phyloP scores from a whole-genome alignment of 1,140 invertebrate genomes.

The Sinella curviseta region DNA sequence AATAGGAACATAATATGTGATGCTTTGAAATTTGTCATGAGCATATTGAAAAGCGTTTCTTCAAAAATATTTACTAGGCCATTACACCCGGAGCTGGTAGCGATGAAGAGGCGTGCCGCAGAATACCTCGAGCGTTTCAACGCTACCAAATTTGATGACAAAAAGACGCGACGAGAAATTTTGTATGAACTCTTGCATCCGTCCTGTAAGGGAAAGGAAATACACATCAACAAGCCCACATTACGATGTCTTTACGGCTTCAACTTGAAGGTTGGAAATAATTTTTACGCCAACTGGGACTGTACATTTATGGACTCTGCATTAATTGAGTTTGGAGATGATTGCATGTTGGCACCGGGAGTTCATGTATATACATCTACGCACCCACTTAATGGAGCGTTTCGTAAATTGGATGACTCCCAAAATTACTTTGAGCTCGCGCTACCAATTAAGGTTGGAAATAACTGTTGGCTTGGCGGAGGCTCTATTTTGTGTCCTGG shows the following conservation, averaged over 20 bases:
- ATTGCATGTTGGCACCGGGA: conserved; percentile 16
- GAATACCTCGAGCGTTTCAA: conserved; percentile 30
- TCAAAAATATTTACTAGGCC: not conserved
- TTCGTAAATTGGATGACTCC: conserved; percentile 5
- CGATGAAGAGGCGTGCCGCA: not conserved
- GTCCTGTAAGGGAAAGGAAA: conserved; percentile 6
- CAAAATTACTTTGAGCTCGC: too few relatives aligned
- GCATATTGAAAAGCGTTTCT: not conserved
- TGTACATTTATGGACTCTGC: conserved; percentile 46
- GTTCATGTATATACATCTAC: conserved; percentile 44
- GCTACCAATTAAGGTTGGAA: too few relatives aligned
- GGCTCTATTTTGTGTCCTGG: conserved; percentile 47
- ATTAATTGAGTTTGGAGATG: conserved; percentile 40
- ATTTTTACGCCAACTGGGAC: conserved; percentile 47
- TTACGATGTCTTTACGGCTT: conserved; percentile 41
- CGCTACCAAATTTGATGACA: conserved; percentile 14
- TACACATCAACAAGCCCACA: conserved; percentile 33
- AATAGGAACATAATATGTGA: too few relatives aligned
- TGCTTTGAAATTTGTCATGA: too few relatives aligned
- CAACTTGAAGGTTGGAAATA: conserved; percentile 46
- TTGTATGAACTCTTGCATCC: conserved; percentile 36
- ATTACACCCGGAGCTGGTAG: conserved; percentile 13
- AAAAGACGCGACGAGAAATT: not conserved
- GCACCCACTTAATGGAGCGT: conserved; percentile 36
- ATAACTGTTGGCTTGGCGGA: conserved; percentile 51